phyloP scores from a whole-genome alignment of 2,888 invertebrate genomes.

The Cataglyphis rosenhaueri region DNA sequence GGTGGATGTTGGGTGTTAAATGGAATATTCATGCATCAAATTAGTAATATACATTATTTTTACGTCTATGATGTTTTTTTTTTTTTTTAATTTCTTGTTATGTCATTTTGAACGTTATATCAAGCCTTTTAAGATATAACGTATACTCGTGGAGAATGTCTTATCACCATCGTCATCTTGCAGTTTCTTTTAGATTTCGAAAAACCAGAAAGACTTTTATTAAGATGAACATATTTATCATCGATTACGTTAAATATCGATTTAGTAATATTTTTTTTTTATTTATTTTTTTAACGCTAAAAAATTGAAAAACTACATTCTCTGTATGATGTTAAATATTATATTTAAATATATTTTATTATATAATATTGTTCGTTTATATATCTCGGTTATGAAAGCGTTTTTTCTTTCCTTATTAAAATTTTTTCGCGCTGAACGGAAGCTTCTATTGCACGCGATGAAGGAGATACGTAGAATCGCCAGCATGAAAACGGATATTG shows the following conservation, averaged over 20 bases:
- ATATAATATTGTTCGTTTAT: not conserved
- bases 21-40: conserved; percentile 56
- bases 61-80: not conserved
- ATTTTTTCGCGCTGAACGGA: not conserved
- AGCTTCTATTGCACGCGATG: conserved; percentile 10
- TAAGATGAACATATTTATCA: not conserved
- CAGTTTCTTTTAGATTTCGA: not conserved
- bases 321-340: not conserved
- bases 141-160: not conserved
- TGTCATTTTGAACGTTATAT: not conserved
- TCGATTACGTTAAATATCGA: not conserved
- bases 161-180: not conserved
- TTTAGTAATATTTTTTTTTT: not conserved
- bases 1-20: conserved; percentile 51
- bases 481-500: conserved; percentile 23
- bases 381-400: not conserved
- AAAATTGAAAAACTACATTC: not conserved
- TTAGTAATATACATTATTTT: conserved; percentile 69
- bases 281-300: not conserved
- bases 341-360: not conserved
- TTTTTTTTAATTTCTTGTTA: conserved; percentile 1
- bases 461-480: conserved; percentile 1
- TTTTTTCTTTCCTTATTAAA: not conserved
- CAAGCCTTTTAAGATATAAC: not conserved
- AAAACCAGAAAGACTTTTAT: not conserved